A percentile compares a stretch with the other conserved stretches of the same genome.
phyloP scores from a whole-genome alignment of 2,797 vertebrate genomes.

The Sebastes miniatus region DNA sequence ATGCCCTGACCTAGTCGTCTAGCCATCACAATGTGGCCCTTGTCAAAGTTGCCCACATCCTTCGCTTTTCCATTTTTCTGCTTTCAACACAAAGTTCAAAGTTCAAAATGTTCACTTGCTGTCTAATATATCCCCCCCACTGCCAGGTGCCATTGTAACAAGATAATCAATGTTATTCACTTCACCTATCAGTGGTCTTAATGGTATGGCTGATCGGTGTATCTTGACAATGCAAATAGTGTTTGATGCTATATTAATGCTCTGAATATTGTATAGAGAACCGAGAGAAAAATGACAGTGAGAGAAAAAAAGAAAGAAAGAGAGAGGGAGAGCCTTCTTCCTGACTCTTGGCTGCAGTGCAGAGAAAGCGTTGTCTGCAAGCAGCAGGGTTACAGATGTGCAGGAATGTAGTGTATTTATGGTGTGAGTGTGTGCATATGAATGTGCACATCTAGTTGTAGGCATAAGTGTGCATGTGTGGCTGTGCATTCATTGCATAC shows the following conservation, averaged over 20 bases:
- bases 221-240: not conserved
- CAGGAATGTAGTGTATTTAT: constrained; percentile 46
- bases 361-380: constrained; percentile 14
- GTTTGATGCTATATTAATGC: not conserved
- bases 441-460: not conserved
- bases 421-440: not conserved
- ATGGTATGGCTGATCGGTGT: too few relatives aligned
- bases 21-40: too few relatives aligned
- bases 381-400: constrained; percentile 64
- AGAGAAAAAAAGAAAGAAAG: not conserved
- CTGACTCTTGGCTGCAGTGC: constrained; percentile 22
- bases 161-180: too few relatives aligned
- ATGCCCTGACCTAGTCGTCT: too few relatives aligned
- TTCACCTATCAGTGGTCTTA: too few relatives aligned
- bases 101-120: too few relatives aligned
- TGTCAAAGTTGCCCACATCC: too few relatives aligned
- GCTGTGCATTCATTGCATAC: constrained; percentile 27
- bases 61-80: too few relatives aligned
- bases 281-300: not conserved
- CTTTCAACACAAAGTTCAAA: too few relatives aligned
- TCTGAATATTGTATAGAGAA: not conserved
- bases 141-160: too few relatives aligned
- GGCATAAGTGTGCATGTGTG: constrained; percentile 1
- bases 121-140: too few relatives aligned
- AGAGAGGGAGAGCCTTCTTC: not conserved